Evolutionary conservation across 2,797 vertebrate species (phyloP), one percentile per base, ranked within the genome.

Genomic region (Pseudomugil gertrudae): DNA sequence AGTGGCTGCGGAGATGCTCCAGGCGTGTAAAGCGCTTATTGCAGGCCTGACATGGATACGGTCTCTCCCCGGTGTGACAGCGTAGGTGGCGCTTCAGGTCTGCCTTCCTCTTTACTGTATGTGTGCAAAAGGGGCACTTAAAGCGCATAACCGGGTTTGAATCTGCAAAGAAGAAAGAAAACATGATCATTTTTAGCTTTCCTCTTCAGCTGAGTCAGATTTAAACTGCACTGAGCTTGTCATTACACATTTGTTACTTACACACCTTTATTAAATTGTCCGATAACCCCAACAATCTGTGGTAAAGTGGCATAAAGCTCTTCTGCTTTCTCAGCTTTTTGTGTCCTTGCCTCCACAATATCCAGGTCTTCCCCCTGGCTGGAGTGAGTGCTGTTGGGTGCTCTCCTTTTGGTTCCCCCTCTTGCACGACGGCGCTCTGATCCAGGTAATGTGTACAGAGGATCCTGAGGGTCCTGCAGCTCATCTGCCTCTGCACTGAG

Each of bases 81-180:
- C 98, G 96, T 27, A 99, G 92, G 89, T 99, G 98, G 3, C 98
- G 95, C 89, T 99, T 99, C 19, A 99, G 92, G 90, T 99, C 98
- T 0, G 98, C 97, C 85, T 99, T 99, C 74, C 98, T 94, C 84
- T 99, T 99, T 70, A 99, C 98, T 45, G 98, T 97, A 5, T 99
- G 98, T 1, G 96, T 97, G 81, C 98, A 99, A 83, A 98, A 99
- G 0, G 97, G 97, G 59, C 98, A 99, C 91, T 98, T 99, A 92
- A 98, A 99, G 63, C 96, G 94, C 95, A 98, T 96, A 52, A 95
- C 92, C 50, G 96, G 92, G 78, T 96, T 93, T 38, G 95, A 92
- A 76, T 97, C 97, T 99, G 93, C 56, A 67, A 79, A 77, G 15
- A 77, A 21, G 48, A 66, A 68, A 24, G 74, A 1, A 74, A 57